Evolutionary conservation across 1,140 invertebrate species (phyloP).

Genomic region (Cardiocondyla obscurior): DNA sequence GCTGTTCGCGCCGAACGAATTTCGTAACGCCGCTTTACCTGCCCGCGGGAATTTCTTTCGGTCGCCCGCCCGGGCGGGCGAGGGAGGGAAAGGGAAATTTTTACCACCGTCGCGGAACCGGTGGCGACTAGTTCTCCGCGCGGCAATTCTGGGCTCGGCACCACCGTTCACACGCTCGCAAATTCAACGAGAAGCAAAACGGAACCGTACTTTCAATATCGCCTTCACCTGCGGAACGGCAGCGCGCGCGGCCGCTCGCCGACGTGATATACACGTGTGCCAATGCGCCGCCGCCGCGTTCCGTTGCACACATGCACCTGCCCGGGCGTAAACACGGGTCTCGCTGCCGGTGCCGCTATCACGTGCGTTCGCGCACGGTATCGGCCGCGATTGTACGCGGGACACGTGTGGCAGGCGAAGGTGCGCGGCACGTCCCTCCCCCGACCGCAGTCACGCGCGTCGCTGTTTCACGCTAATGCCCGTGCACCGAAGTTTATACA

Average conservation of each 20-base stretch:
- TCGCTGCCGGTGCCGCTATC: slow-evolving; percentile 24
- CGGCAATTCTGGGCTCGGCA: slow-evolving; percentile 34
- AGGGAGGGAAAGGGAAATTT: too few relatives aligned
- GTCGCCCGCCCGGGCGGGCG: too few relatives aligned
- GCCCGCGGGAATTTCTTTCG: not conserved
- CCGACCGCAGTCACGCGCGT: not conserved
- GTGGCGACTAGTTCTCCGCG: slow-evolving; percentile 19
- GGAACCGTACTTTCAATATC: slow-evolving; percentile 78
- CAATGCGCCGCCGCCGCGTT: not conserved
- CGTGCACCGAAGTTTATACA: not conserved
- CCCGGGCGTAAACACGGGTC: slow-evolving; percentile 9
- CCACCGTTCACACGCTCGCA: slow-evolving; percentile 76
- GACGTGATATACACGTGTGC: not conserved
- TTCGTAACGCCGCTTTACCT: not conserved
- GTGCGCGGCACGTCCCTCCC: not conserved
- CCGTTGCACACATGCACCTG: slow-evolving; percentile 16
- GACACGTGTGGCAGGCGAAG: not conserved
- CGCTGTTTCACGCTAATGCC: not conserved
- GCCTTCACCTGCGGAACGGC: slow-evolving; percentile 75
- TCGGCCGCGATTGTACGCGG: slow-evolving; percentile 1
- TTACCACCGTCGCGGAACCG: not conserved
- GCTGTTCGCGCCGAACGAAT: slow-evolving; percentile 1
- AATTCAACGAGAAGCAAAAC: slow-evolving; percentile 78
- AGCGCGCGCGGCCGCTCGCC: slow-evolving; percentile 24
- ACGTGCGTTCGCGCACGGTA: slow-evolving; percentile 2